phyloP scores from a whole-genome alignment of 2,797 vertebrate genomes.

The Hapalemur alaotrensis region DNA sequence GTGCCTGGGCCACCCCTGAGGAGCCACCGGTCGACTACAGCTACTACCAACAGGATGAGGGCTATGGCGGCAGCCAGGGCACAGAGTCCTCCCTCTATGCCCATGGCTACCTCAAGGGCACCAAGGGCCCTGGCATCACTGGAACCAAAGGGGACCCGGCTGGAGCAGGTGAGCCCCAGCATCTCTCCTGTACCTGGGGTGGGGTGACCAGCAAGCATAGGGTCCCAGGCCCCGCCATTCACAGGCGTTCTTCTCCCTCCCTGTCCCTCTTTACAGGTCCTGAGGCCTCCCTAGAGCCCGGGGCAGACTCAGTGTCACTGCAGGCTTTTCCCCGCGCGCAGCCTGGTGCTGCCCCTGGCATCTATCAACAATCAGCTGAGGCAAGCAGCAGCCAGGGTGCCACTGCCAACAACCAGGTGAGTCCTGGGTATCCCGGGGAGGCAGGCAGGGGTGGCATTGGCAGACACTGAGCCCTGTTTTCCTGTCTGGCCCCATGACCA shows the following conservation, averaged over 20 bases:
- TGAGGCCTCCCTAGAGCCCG: slow-evolving; percentile 82
- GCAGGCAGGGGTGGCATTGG: background rate
- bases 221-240: background rate
- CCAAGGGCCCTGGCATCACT: slow-evolving; percentile 67
- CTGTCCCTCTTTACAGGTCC: slow-evolving; percentile 37
- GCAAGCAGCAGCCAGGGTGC: slow-evolving; percentile 59
- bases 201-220: background rate
- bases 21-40: slow-evolving; percentile 84
- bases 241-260: background rate
- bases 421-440: background rate
- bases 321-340: slow-evolving; percentile 79
- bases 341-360: slow-evolving; percentile 75
- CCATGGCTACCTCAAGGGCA: slow-evolving; percentile 78
- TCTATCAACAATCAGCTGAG: slow-evolving; percentile 73
- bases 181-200: background rate
- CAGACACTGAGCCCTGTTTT: slow-evolving; percentile 38
- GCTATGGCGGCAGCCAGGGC: slow-evolving; percentile 81
- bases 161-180: slow-evolving; percentile 81
- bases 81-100: slow-evolving; percentile 72
- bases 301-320: slow-evolving; percentile 80
- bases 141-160: slow-evolving; percentile 83
- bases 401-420: slow-evolving; percentile 76
- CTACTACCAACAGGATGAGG: slow-evolving; percentile 91
- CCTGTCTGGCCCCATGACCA: slow-evolving; percentile 45
- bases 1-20: slow-evolving; percentile 81